Conservation (phyloP, 2,888 invertebrate species). For the Agriopis aurantiaria region DNA sequence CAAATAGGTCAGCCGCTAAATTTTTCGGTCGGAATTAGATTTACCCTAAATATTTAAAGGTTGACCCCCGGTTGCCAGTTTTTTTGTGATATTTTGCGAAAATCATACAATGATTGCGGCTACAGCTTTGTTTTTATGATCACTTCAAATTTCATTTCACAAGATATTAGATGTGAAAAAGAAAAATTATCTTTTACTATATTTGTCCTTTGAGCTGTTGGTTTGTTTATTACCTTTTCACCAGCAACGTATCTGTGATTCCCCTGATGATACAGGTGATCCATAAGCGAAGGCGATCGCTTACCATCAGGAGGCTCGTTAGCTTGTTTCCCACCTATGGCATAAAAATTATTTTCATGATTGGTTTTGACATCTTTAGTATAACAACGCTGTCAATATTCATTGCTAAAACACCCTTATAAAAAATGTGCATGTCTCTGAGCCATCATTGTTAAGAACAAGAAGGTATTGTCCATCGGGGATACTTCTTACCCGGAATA, state of each 20-base stretch:
- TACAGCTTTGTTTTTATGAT: background rate
- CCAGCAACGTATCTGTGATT: too few species aligned
- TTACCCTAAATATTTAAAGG: conserved; percentile 45
- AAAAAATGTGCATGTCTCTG: background rate
- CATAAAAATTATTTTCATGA: too few species aligned
- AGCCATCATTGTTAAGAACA: background rate
- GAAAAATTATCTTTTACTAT: background rate
- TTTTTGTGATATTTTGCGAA: background rate
- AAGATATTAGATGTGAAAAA: background rate
- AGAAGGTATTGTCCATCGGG: background rate
- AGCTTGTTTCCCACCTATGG: too few species aligned
- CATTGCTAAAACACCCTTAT: too few species aligned
- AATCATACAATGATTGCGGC: background rate
- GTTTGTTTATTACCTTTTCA: too few species aligned
- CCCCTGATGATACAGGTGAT: too few species aligned
- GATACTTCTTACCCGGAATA: background rate
- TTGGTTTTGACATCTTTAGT: too few species aligned
- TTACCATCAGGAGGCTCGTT: too few species aligned
- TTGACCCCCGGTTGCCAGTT: conserved; percentile 30
- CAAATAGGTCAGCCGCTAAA: conserved; percentile 47
- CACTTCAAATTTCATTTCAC: background rate
- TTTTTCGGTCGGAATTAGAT: conserved; percentile 46
- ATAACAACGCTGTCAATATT: too few species aligned
- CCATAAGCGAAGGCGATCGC: too few species aligned
- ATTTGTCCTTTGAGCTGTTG: background rate